Base-by-base conservation (phyloP, 2,113 vertebrate genomes). In the Motacilla tschutschensis region DNA sequence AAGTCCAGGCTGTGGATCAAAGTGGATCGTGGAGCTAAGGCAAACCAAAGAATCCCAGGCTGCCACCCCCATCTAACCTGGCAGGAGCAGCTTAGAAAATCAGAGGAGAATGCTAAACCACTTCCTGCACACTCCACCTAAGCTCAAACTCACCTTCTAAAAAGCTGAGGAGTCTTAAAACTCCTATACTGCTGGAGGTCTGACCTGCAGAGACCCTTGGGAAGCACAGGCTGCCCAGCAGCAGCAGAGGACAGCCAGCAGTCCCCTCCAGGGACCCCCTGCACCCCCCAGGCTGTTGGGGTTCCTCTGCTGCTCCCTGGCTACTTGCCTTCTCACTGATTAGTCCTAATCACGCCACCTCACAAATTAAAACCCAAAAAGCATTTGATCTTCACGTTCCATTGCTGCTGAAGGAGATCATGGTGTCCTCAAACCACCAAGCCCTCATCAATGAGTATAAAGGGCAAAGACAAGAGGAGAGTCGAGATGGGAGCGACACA, bases 401-500 rank as follows among this genome's bases (percentile, higher is more conserved):
- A 50, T 10, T 62, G 35, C 55, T 55, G 65, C 60, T 36, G 25
- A 80, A 74, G 29, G 51, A 76, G 64, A 77, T 62, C n/a, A 38
- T 2, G 54, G 31, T 44, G 59, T 44, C 31, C 17, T 70, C 7
- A 2, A 84, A 64, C 24, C 36, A 50, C 13, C 14, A 79, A 79
- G 58, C 35, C 48, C 31, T 47, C 33, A 33, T 13, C 50, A 43
- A 16, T 65, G 48, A 70, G 8, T 26, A 40, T 3, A 46, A 83
- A 87, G 26, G 73, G 12, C 17, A 51, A 86, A 70, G 14, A 51
- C 31, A 55, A 47, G 0, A 70, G 38, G 35, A 43, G 60, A n/a
- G n/a, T 12, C 0, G 0, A 21, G 29, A 48, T 4, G 14, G 19
- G 6, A 36, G 24, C 0, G 0, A 19, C 58, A 50, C 21, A 57